Percentiles rank a stretch among this genome's conserved stretches.
Evolutionary conservation across 2,888 invertebrate genomes (phyloP).

Genomic region (Papilio gigon): DNA sequence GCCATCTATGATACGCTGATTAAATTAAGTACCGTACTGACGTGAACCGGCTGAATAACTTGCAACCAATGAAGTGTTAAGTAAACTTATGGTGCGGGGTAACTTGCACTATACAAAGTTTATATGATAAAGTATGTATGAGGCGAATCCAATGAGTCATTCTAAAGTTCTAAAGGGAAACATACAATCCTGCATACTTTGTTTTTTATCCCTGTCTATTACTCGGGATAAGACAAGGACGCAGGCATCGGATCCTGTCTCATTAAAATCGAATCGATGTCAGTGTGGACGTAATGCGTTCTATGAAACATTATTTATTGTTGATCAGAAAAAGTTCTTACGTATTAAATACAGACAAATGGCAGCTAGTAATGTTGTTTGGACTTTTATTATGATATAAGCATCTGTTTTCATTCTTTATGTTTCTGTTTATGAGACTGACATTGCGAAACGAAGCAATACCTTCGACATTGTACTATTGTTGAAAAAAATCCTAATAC

Average conservation of each 20-base stretch:
- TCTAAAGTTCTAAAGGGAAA: constrained; percentile 27
- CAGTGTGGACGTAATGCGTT: constrained; percentile 31
- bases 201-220: constrained; percentile 5
- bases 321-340: constrained; percentile 1
- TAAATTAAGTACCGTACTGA: constrained; percentile 23
- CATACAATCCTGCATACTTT: constrained; percentile 35
- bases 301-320: constrained; percentile 36
- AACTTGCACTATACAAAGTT: constrained; percentile 33
- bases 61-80: constrained; percentile 32
- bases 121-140: constrained; percentile 39
- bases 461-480: too few relatives aligned
- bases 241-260: constrained; percentile 28
- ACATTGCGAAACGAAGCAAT: too few relatives aligned
- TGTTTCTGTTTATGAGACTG: too few relatives aligned
- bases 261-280: constrained; percentile 37
- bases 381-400: not conserved
- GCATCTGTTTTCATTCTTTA: not conserved
- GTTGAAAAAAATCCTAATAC: too few relatives aligned
- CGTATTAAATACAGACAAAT: constrained; percentile 2
- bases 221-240: constrained; percentile 10
- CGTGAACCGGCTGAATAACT: constrained; percentile 33
- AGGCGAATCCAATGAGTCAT: constrained; percentile 38
- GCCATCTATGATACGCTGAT: not conserved
- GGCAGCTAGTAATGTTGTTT: constrained; percentile 1
- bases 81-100: constrained; percentile 15